Conservation (phyloP, 2,888 invertebrate species). For the Lottia scabra region DNA sequence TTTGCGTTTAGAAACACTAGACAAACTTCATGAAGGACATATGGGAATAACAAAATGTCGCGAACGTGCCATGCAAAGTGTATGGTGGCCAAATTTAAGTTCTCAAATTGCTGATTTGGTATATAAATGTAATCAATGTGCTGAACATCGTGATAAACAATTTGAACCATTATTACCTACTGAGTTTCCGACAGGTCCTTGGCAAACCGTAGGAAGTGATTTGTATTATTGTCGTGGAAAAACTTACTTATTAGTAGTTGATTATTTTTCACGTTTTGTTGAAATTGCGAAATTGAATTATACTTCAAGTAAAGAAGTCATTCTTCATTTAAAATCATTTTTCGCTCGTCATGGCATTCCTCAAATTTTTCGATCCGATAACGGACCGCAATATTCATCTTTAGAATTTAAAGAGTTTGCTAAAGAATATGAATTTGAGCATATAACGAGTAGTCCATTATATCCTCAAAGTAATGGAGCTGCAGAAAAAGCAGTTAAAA, state of each 20-base stretch:
- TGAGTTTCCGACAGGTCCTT: conserved; percentile 35
- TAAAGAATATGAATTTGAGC: background rate
- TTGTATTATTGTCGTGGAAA: conserved; percentile 33
- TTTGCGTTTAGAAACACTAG: too few relatives aligned
- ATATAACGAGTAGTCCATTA: background rate
- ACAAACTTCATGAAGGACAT: conserved; percentile 37
- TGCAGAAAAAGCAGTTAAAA: background rate
- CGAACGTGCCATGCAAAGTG: conserved; percentile 28
- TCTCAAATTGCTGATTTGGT: conserved; percentile 23
- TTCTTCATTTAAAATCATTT: background rate
- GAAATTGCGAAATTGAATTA: background rate
- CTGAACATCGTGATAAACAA: conserved; percentile 22
- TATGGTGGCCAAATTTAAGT: conserved; percentile 35
- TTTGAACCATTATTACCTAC: conserved; percentile 32
- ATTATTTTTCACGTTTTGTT: conserved; percentile 11
- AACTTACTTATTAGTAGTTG: conserved; percentile 14
- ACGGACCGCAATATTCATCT: background rate
- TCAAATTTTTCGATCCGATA: background rate
- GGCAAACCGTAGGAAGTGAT: conserved; percentile 39
- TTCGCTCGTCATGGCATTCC: background rate
- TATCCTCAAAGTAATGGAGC: background rate
- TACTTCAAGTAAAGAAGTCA: background rate
- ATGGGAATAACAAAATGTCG: conserved; percentile 37
- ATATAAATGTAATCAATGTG: conserved; percentile 29
- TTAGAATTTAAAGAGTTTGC: background rate